Base-by-base conservation (phyloP, 1,140 invertebrate species). In the Drepana arcuata region DNA sequence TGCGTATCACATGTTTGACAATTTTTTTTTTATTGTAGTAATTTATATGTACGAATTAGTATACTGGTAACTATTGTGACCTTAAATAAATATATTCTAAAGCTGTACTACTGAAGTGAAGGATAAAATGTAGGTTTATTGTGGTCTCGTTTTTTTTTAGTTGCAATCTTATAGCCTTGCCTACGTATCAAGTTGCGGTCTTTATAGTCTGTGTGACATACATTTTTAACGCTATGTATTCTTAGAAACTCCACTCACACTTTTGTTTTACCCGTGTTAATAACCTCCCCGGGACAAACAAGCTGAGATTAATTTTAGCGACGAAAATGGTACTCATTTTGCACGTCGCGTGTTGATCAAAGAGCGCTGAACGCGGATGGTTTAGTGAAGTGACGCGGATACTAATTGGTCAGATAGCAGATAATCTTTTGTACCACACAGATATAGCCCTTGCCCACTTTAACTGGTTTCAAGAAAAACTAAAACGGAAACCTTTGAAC, bases 321-420 rank as follows among this genome's bases (percentile, higher is more conserved):
- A 49, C 49, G 41, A 63, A 64, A 58, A 70, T 67, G 64, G 58
- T 59, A 36, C 56, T 68, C 60, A 58, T 69, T 69, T 65, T 63
- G 58, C 57, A 51, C 41, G 58, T 46, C 34, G 34, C 36, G 35
- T 28, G 52, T 29, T 74, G 73, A 81, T 78, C 75, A 81, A 78
- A 75, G 75, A 28, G 48, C 40, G 44, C 52, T 45, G 42, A 50
- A 48, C 33, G 46, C 41, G 41, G 61, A 47, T 53, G 53, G 45
- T 54, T 54, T 45, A n/a, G n/a, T n/a, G n/a, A 62, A 61, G 52
- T 72, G 71, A 72, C 73, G 56, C 48, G 27, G 41, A 37, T 67
- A 62, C 62, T 73, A 72, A 75, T 80, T 72, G 57, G 55, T 73
- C 55, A 39, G 55, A 63, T 70, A 75, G 62, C 57, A 42, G 50